A percentile compares a stretch with the other conserved stretches of the same genome.
Evolutionary conservation across 1,140 invertebrate species (phyloP).

Genomic region (Polyergus mexicanus): DNA sequence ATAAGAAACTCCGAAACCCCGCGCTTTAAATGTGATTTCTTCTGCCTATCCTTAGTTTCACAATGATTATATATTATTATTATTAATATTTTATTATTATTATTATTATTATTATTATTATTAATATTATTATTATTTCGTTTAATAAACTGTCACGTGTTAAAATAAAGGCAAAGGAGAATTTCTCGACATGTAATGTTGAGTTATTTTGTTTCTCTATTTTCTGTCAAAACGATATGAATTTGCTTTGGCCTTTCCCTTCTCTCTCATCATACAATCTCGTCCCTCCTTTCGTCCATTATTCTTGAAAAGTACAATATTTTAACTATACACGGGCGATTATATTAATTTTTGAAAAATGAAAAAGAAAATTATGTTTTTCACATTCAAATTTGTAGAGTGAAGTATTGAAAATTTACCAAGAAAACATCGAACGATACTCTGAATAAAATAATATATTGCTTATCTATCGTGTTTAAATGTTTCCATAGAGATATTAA

Average conservation of each 20-base stretch:
- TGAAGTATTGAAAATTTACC: background rate
- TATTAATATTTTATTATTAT: slow-evolving; percentile 78
- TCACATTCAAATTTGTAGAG: background rate
- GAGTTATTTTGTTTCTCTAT: slow-evolving; percentile 50
- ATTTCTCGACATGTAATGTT: slow-evolving; percentile 49
- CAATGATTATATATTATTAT: slow-evolving; percentile 81
- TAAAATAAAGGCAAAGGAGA: slow-evolving; percentile 77
- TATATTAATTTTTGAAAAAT: slow-evolving; percentile 17
- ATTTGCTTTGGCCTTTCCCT: slow-evolving; percentile 22
- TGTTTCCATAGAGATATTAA: slow-evolving; percentile 30
- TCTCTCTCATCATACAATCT: slow-evolving; percentile 15
- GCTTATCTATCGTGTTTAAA: slow-evolving; percentile 10
- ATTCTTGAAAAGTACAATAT: background rate
- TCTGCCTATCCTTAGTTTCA: slow-evolving; percentile 81
- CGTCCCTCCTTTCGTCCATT: slow-evolving; percentile 38
- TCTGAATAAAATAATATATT: slow-evolving; percentile 12
- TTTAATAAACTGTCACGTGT: slow-evolving; percentile 85
- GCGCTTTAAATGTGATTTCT: slow-evolving; percentile 83
- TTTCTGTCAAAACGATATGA: slow-evolving; percentile 10
- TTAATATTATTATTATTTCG: slow-evolving; percentile 85
- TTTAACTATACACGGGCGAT: background rate
- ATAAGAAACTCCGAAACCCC: slow-evolving; percentile 70
- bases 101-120: slow-evolving; percentile 76
- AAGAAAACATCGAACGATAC: slow-evolving; percentile 4
- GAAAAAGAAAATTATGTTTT: background rate